Conservation (phyloP, 1,140 invertebrate species). For the Macrobrachium rosenbergii region DNA sequence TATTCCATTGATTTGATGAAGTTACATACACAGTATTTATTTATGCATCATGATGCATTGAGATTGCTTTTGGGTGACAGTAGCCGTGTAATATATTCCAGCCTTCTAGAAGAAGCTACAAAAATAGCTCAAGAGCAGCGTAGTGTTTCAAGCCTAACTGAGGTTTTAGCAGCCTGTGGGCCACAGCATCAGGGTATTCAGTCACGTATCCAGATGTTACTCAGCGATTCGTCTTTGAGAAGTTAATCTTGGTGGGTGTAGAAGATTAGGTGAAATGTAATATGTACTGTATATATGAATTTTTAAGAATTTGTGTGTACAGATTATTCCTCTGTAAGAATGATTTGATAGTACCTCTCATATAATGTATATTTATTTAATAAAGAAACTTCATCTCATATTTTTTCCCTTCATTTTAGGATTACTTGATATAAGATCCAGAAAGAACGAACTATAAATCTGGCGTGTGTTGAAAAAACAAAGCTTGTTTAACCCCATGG, state of each 20-base stretch:
- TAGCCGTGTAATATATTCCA: neutral
- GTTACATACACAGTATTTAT: neutral
- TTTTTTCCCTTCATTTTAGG: too few species aligned
- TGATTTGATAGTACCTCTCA: too few species aligned
- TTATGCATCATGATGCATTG: neutral
- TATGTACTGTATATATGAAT: too few species aligned
- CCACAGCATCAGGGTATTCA: conserved; percentile 45
- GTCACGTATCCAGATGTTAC: conserved; percentile 43
- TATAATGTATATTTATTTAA: too few species aligned
- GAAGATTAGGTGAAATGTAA: too few species aligned
- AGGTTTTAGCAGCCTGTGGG: conserved; percentile 49
- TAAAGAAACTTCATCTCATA: too few species aligned
- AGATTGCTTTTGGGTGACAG: neutral
- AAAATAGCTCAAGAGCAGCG: conserved; percentile 53
- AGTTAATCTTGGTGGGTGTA: conserved; percentile 9
- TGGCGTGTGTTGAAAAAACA: too few species aligned
- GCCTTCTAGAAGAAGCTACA: conserved; percentile 39
- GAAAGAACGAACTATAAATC: too few species aligned
- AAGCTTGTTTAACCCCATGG: too few species aligned
- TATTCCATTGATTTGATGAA: neutral
- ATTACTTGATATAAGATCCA: too few species aligned
- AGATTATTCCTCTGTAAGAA: too few species aligned
- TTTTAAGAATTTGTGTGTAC: too few species aligned
- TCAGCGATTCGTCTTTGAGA: conserved; percentile 36
- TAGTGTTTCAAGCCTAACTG: conserved; percentile 40